These are phyloP conservation scores for Helleia helle DNA, from an alignment of 2,888 invertebrate species.

Conservation along the genomic window DNA sequence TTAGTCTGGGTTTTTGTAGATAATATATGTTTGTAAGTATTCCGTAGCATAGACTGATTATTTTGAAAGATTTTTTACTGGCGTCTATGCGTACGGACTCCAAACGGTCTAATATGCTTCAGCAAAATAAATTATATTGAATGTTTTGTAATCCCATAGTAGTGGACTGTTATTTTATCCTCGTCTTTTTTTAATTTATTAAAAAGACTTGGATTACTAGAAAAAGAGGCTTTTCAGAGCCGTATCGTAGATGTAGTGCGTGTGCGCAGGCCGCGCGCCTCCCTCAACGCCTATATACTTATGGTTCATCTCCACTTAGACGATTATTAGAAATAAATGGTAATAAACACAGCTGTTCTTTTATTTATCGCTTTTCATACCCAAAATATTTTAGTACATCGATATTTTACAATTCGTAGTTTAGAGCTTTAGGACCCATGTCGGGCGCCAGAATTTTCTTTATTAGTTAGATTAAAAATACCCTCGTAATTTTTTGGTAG, in stretches of 20 bases:
- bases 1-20: constrained; percentile 34
- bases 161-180: constrained; percentile 9
- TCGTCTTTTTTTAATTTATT: constrained; percentile 11
- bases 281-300: constrained; percentile 50
- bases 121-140: constrained; percentile 11
- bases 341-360: constrained; percentile 66
- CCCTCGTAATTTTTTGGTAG: constrained; percentile 28
- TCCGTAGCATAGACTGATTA: constrained; percentile 38
- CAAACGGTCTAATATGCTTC: constrained; percentile 25
- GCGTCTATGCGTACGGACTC: constrained; percentile 37
- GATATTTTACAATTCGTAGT: constrained; percentile 40
- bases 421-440: constrained; percentile 46
- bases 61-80: not conserved
- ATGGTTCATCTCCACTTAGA: constrained; percentile 70
- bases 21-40: constrained; percentile 28
- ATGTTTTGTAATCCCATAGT: constrained; percentile 12
- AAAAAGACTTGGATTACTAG: constrained; percentile 20
- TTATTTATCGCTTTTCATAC: constrained; percentile 66
- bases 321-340: constrained; percentile 65
- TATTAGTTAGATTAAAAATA: constrained; percentile 27
- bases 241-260: constrained; percentile 37
- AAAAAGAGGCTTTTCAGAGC: constrained; percentile 18
- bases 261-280: constrained; percentile 58
- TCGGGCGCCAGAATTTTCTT: constrained; percentile 41
- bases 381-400: constrained; percentile 39